Conservation (phyloP, 1,140 invertebrate species). For the Euborellia annulipes region DNA sequence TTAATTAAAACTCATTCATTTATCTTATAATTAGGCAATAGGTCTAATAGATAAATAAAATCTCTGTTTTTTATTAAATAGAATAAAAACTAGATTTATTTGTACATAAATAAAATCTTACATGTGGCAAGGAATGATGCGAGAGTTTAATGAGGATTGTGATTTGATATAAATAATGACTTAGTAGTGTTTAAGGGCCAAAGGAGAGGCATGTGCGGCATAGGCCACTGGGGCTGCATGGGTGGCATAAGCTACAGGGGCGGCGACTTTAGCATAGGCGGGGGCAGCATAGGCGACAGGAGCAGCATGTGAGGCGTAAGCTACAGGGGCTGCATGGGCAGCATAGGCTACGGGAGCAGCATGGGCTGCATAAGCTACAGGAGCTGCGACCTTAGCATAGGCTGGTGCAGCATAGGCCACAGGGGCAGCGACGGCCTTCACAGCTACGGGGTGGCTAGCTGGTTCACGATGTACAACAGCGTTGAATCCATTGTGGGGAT, state of each 20-base stretch:
- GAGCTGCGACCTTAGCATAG: neutral
- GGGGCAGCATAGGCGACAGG: constrained; percentile 12
- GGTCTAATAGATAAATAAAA: no score
- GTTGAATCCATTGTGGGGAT: constrained; percentile 15
- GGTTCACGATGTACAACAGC: constrained; percentile 12
- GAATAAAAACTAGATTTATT: no score
- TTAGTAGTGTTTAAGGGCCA: constrained; percentile 4
- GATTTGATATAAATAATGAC: no score
- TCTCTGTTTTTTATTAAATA: no score
- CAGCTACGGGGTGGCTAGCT: constrained; percentile 2
- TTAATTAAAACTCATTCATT: no score
- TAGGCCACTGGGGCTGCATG: constrained; percentile 26
- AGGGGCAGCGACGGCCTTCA: constrained; percentile 16
- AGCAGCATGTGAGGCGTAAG: constrained; percentile 1
- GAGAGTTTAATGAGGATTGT: no score
- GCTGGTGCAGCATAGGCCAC: constrained; percentile 8
- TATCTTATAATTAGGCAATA: no score
- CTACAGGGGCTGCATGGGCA: constrained; percentile 2
- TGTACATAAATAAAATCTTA: no score
- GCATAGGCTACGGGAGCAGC: constrained; percentile 14
- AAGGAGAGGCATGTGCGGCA: constrained; percentile 17
- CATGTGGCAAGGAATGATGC: no score
- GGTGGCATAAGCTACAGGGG: constrained; percentile 25
- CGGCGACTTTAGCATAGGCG: constrained; percentile 2
- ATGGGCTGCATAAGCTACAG: constrained; percentile 7